A percentile compares a stretch with the other conserved stretches of the same genome.
Conservation (phyloP, 2,797 vertebrate species). For the Lithobates pipiens region DNA sequence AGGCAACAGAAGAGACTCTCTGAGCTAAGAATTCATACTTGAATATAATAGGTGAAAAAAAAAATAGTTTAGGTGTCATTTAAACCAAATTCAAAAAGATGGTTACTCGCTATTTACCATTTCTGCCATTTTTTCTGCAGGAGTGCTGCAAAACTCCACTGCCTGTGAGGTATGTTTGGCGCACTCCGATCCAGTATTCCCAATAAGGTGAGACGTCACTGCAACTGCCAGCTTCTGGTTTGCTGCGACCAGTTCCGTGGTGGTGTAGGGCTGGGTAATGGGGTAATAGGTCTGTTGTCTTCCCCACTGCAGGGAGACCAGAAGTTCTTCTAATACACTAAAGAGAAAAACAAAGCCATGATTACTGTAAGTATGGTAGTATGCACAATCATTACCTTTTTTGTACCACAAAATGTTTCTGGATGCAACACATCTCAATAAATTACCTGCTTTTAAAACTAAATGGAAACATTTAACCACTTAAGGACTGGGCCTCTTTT, state of each 20-base stretch:
- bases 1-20: too few species aligned
- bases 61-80: too few species aligned
- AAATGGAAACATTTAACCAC: too few species aligned
- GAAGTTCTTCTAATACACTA: slow-evolving; percentile 91
- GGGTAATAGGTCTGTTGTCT: slow-evolving; percentile 92
- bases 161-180: slow-evolving; percentile 70
- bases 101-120: slow-evolving; percentile 76
- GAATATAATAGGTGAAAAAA: too few species aligned
- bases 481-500: too few species aligned
- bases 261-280: slow-evolving; percentile 85
- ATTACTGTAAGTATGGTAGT: too few species aligned
- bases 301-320: slow-evolving; percentile 95
- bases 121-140: slow-evolving; percentile 97
- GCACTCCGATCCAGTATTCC: slow-evolving; percentile 74
- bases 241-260: slow-evolving; percentile 85
- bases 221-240: slow-evolving; percentile 89
- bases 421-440: too few species aligned
- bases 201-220: slow-evolving; percentile 90
- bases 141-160: slow-evolving; percentile 87
- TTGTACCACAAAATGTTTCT: too few species aligned
- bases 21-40: too few species aligned
- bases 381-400: too few species aligned
- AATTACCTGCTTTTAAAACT: too few species aligned
- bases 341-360: slow-evolving; percentile 35
- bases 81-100: too few species aligned